phyloP scores from a whole-genome alignment of 1,140 invertebrate species.

The Rhynchophorus ferrugineus region DNA sequence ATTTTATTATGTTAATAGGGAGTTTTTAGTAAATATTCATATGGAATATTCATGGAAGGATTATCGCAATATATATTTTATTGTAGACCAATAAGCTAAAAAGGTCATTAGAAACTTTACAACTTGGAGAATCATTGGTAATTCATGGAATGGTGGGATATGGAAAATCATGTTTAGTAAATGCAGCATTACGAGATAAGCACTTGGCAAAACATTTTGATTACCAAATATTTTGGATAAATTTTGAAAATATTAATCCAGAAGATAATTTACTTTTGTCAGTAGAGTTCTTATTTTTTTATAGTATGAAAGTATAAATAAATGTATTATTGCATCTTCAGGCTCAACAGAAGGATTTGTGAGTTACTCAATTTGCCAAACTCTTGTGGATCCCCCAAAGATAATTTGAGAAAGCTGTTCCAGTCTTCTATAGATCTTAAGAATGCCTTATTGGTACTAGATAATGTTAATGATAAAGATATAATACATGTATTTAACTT shows the following conservation, averaged over 20 bases:
- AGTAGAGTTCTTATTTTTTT: slow-evolving; percentile 17
- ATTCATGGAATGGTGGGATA: slow-evolving; percentile 25
- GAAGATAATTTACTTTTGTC: slow-evolving; percentile 14
- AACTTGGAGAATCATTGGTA: slow-evolving; percentile 14
- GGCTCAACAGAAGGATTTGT: too few relatives aligned
- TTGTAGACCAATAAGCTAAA: slow-evolving; percentile 17
- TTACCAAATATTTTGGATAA: slow-evolving; percentile 23
- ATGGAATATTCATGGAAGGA: neutral
- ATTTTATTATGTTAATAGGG: slow-evolving; percentile 22
- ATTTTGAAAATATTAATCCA: too few relatives aligned
- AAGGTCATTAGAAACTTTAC: slow-evolving; percentile 8
- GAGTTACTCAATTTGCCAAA: too few relatives aligned
- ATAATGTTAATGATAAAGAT: slow-evolving; percentile 18
- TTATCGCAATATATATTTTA: slow-evolving; percentile 2
- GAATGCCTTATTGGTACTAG: slow-evolving; percentile 19
- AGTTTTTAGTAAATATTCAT: slow-evolving; percentile 16
- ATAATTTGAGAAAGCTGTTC: too few relatives aligned
- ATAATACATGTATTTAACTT: slow-evolving; percentile 20
- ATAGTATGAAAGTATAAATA: too few relatives aligned
- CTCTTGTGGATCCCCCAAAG: too few relatives aligned
- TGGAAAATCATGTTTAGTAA: slow-evolving; percentile 26
- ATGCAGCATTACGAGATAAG: slow-evolving; percentile 21
- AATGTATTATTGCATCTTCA: too few relatives aligned
- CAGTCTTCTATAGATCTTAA: too few relatives aligned
- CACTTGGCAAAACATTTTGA: slow-evolving; percentile 15